These are phyloP conservation scores for Platysteira castanea DNA, from an alignment of 2,113 vertebrate species.

Conservation along the genomic window DNA sequence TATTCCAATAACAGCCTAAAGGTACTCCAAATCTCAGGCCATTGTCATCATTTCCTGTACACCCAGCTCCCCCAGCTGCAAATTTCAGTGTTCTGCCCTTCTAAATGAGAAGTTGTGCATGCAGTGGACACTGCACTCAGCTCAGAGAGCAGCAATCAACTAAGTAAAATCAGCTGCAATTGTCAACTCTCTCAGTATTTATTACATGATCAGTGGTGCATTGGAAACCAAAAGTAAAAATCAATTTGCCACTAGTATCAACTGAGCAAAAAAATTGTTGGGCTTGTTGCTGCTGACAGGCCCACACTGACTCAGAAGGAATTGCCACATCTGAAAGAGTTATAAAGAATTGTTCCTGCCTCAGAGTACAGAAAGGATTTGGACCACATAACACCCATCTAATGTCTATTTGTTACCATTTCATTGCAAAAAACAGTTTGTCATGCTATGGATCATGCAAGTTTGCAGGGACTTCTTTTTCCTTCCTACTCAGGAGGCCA, in stretches of 20 bases:
- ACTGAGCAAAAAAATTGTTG: background rate
- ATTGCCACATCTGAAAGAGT: background rate
- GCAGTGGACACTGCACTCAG: background rate
- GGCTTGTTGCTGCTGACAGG: background rate
- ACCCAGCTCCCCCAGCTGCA: background rate
- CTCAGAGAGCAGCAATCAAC: background rate
- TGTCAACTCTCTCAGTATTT: background rate
- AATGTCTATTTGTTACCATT: background rate
- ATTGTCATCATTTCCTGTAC: background rate
- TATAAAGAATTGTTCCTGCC: background rate
- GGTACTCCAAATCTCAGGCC: background rate
- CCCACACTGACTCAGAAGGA: background rate
- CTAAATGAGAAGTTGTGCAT: background rate
- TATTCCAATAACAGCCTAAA: background rate
- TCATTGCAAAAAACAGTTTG: background rate
- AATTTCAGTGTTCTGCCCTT: background rate
- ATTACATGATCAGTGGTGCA: background rate
- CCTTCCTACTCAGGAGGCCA: background rate
- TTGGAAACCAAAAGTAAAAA: constrained; percentile 30
- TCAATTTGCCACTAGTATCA: background rate
- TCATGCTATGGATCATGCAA: background rate
- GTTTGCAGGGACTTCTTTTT: background rate
- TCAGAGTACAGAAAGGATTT: background rate
- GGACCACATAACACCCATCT: background rate
- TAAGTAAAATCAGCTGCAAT: background rate